Conservation (phyloP, 2,113 vertebrate genomes). For the Elaphurus davidianus region DNA sequence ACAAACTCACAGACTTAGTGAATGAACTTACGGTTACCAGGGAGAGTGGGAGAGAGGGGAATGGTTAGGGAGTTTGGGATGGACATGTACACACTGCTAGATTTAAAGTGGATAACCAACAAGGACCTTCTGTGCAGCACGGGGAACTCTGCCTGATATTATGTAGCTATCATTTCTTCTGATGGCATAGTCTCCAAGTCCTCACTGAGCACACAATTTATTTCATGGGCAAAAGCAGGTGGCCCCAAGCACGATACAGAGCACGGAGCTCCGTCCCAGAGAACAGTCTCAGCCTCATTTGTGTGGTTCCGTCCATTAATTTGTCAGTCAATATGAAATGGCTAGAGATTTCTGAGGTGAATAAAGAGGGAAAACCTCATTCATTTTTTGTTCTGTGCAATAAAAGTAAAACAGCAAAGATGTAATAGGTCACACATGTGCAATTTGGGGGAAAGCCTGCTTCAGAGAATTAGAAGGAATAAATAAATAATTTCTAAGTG, state of each 20-base stretch:
- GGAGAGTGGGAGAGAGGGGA: background rate
- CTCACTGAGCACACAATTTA: rapidly evolving
- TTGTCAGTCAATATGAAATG: background rate
- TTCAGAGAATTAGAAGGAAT: background rate
- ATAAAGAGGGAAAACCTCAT: background rate
- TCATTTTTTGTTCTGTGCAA: background rate
- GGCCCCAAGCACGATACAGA: rapidly evolving
- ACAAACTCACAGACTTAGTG: background rate
- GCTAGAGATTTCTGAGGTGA: background rate
- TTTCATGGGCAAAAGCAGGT: rapidly evolving
- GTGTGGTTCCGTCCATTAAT: background rate
- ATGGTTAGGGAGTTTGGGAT: background rate
- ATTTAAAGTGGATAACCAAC: background rate
- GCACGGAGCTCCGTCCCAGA: background rate
- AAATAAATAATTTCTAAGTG: background rate
- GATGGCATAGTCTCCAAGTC: rapidly evolving
- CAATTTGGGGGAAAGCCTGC: background rate
- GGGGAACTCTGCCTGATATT: background rate
- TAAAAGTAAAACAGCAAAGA: background rate
- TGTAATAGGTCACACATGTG: background rate
- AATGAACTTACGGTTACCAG: background rate
- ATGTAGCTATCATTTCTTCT: background rate
- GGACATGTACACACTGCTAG: background rate
- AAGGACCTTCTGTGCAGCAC: background rate
- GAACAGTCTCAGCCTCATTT: background rate